Evolutionary conservation across 2,797 vertebrate genomes (phyloP), one percentile per base, ranked within the genome.

Genomic region (Argya squamiceps): DNA sequence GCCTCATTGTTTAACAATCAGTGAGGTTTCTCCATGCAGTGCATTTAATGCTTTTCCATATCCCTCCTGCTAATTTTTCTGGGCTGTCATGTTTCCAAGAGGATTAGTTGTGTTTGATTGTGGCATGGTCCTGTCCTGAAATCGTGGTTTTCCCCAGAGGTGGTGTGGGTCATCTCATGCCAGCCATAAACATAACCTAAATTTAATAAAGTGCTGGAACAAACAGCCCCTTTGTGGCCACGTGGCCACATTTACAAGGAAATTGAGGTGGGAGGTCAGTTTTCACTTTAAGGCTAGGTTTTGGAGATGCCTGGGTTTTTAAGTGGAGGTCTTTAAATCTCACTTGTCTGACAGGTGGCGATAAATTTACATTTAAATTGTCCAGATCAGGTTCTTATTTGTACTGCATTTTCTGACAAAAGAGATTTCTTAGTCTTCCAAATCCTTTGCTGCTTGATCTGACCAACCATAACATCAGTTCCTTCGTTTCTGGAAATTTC

Each of bases 361-460:
- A 85, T 85, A 92, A 89, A 96, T 96, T 94, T 96, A 74, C 92
- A 92, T 93, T 94, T 80, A 87, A 93, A 91, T 88, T 91, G 78
- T 85, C 14, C 52, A 71, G 34, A 84, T 82, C 58, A 94, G 32
- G 15, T 92, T 55, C 65, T 76, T 88, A 58, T 70, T 93, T 88
- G 73, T 73, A 49, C 29, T 67, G 21, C 6, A 4, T 36, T 93
- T 47, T 50, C 64, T 27, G 58, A 79, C 27, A 77, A 77, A 84
- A 86, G 63, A 67, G 43, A 64, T 68, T 68, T 94, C 22, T 68
- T 60, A 49, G 16, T 62, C 26, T 62, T 73, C 30, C 44, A 5
- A 76, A 55, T 53, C 29, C 15, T 70, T 67, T 3, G 0, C 32
- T 89, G 52, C n/a, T 62, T 70, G 27, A 77, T 92, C 34, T 93